Base-by-base conservation (phyloP, 2,888 invertebrate genomes). In the Dryomyza anilis region DNA sequence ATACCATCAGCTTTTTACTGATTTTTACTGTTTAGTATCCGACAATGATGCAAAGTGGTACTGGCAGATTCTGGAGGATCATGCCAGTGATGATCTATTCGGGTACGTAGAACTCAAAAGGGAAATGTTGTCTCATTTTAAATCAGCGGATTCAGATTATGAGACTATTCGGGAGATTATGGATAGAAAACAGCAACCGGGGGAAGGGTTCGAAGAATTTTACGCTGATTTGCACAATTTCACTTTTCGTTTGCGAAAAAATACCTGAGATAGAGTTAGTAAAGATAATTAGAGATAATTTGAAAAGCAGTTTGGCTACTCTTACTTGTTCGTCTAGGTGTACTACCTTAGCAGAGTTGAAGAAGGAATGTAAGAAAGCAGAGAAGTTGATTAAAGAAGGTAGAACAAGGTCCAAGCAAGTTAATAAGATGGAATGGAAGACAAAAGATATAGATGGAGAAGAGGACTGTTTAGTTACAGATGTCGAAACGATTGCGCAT, bases 31-130 rank as follows among this genome's bases (percentile, higher is more conserved):
- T 16, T 25, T 65, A 21, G 61, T 65, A 21, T 16, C 57, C 12
- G 65, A 57, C 1, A 23, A 6, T n/a, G 60, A 55, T 7, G 60
- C 56, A 6, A 36, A 56, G n/a, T 65, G 65, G 63, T 66, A 62
- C n/a, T 63, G 66, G 66, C 66, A 63, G 30, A 21, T 58, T 5
- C 30, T 65, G n/a, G 65, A 66, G 23, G 63, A 63, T 16, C 45
- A 66, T 10, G 29, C 39, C 3, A 48, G 33, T 1, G 56, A 66
- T 12, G 16, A 5, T 8, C 48, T 27, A 19, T 66, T 66, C 43
- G 56, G 33, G 0, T 66, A 63, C 29, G 55, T 60, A 48, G 21
- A 16, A 3, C 30, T 62, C 4, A 62, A 62, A 19, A 53, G 21
- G 23, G 46, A 55, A 29, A n/a, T 57, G 27, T 21, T 64, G 14